Evolutionary conservation across 1,140 invertebrate species (phyloP).

Genomic region (Atopsyche davidsoni): DNA sequence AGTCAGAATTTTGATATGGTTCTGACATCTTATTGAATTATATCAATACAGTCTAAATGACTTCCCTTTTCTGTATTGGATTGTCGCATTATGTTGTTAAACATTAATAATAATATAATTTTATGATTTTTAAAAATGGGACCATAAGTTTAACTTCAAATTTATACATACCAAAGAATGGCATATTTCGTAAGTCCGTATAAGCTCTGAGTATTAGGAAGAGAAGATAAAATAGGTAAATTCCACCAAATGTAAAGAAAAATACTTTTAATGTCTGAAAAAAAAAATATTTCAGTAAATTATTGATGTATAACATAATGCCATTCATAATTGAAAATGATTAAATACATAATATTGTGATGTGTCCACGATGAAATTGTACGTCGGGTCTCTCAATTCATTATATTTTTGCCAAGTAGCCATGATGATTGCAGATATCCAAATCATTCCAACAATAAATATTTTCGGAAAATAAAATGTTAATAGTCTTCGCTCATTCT

Average conservation of each 20-base stretch:
- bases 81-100: not conserved
- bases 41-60: not conserved
- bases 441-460: constrained; percentile 78
- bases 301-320: not conserved
- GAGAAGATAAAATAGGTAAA: constrained; percentile 82
- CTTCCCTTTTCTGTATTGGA: too few relatives aligned
- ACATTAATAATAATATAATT: not conserved
- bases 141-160: too few relatives aligned
- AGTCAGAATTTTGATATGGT: too few relatives aligned
- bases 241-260: constrained; percentile 76
- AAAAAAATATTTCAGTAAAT: constrained; percentile 1
- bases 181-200: constrained; percentile 91
- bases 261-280: constrained; percentile 78
- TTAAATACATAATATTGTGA: constrained; percentile 73
- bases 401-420: constrained; percentile 87
- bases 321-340: not conserved
- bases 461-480: constrained; percentile 91
- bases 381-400: constrained; percentile 86
- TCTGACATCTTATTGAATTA: too few relatives aligned
- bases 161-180: constrained; percentile 94
- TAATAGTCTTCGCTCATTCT: constrained; percentile 80
- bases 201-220: constrained; percentile 84
- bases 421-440: constrained; percentile 78
- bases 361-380: constrained; percentile 84
- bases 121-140: constrained; percentile 1